phyloP scores from a whole-genome alignment of 1,140 invertebrate genomes.

The Eriosoma lanigerum region DNA sequence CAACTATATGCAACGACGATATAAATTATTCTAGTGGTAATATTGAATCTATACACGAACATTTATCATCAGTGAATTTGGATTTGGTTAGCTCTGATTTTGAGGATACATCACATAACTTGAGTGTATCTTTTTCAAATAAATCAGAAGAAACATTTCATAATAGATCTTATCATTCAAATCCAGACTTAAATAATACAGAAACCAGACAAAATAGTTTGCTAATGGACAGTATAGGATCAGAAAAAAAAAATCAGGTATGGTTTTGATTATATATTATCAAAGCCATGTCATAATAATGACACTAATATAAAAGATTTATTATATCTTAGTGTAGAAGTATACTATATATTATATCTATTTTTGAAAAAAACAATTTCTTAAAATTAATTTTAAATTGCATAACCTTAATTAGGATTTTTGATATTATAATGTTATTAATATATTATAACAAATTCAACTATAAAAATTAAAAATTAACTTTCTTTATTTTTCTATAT shows the following conservation, averaged over 20 bases:
- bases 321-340: no score
- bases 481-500: no score
- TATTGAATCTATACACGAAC: constrained; percentile 36
- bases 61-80: constrained; percentile 41
- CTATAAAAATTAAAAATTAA: no score
- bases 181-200: constrained; percentile 12
- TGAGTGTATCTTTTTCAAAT: background rate
- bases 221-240: constrained; percentile 34
- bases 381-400: no score
- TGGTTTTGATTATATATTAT: background rate
- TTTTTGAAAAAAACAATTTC: no score
- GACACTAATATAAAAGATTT: no score
- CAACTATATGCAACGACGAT: constrained; percentile 5
- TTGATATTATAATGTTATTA: no score
- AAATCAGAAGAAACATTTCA: background rate
- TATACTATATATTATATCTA: no score
- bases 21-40: constrained; percentile 13
- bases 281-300: background rate
- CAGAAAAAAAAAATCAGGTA: constrained; percentile 41
- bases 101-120: constrained; percentile 17
- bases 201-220: background rate
- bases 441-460: no score
- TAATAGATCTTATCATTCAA: background rate
- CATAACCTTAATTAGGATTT: no score
- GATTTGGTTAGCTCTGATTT: constrained; percentile 42